Conservation (phyloP, 2,797 vertebrate genomes). For the Sebastes hopkinsi region DNA sequence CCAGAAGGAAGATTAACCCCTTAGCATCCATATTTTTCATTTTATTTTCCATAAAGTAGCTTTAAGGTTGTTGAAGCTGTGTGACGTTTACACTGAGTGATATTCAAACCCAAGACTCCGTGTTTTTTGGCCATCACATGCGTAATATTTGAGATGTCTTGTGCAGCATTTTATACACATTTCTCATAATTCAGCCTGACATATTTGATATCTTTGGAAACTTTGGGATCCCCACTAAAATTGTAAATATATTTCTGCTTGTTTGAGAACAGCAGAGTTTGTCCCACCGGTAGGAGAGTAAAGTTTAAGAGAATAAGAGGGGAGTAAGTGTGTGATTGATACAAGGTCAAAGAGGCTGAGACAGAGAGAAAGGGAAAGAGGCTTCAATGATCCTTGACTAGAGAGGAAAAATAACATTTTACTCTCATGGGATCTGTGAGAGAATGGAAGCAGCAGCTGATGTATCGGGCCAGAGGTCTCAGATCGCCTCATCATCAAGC, state of each 20-base stretch:
- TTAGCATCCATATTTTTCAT: background rate
- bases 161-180: background rate
- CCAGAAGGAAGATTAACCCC: constrained; percentile 11
- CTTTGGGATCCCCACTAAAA: background rate
- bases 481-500: background rate
- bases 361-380: constrained; percentile 3
- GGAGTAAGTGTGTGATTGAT: constrained; percentile 1
- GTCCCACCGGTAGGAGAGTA: background rate
- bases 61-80: background rate
- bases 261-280: background rate
- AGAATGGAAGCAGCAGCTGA: constrained; percentile 55
- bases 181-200: background rate
- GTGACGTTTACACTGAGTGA: background rate
- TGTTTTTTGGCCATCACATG: background rate
- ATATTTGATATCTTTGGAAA: background rate
- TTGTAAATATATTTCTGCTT: background rate
- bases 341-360: constrained; percentile 37
- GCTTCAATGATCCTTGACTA: background rate
- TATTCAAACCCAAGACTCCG: background rate
- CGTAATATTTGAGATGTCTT: background rate
- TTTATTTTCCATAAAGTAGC: background rate
- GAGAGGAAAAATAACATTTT: constrained; percentile 5
- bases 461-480: constrained; percentile 38
- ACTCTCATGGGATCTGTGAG: constrained; percentile 30
- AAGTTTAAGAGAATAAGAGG: constrained; percentile 6